These are phyloP conservation scores for Halichondria panicea DNA, from an alignment of 37 sponge, comb jelly and placozoan species.

Conservation along the genomic window DNA sequence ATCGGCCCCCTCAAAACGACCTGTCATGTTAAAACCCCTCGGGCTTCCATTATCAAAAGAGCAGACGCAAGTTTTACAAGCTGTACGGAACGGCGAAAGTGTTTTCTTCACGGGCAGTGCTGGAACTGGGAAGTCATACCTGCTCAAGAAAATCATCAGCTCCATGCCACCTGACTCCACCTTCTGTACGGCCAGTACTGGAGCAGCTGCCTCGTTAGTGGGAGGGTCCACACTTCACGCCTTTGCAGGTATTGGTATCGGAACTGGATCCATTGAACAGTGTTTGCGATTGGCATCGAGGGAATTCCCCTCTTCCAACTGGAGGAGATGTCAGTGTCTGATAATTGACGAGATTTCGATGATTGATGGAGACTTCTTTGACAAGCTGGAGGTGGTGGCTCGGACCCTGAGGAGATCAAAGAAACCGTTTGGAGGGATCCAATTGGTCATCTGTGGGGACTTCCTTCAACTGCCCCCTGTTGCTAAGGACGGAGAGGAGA, in stretches of 20 bases:
- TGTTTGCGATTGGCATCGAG: constrained; percentile 67
- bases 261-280: constrained; percentile 51
- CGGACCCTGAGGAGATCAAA: constrained; percentile 53
- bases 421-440: constrained; percentile 89
- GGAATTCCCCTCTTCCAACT: constrained; percentile 43
- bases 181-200: constrained; percentile 85
- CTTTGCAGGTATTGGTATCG: constrained; percentile 90
- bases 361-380: constrained; percentile 87
- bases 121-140: constrained; percentile 89
- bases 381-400: constrained; percentile 84
- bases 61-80: constrained; percentile 64
- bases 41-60: constrained; percentile 54
- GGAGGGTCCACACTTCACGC: constrained; percentile 87
- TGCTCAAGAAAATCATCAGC: constrained; percentile 68
- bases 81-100: constrained; percentile 78
- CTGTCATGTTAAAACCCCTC: constrained; percentile 14
- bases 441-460: constrained; percentile 88
- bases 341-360: constrained; percentile 91
- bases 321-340: constrained; percentile 72
- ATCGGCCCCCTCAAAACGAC: constrained; percentile 28
- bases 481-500: constrained; percentile 44
- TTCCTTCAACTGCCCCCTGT: constrained; percentile 91
- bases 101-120: constrained; percentile 94
- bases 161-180: constrained; percentile 85
- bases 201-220: constrained; percentile 85